Evolutionary conservation across 2,113 vertebrate species (phyloP).

Genomic region (Ceyx cyanopectus): DNA sequence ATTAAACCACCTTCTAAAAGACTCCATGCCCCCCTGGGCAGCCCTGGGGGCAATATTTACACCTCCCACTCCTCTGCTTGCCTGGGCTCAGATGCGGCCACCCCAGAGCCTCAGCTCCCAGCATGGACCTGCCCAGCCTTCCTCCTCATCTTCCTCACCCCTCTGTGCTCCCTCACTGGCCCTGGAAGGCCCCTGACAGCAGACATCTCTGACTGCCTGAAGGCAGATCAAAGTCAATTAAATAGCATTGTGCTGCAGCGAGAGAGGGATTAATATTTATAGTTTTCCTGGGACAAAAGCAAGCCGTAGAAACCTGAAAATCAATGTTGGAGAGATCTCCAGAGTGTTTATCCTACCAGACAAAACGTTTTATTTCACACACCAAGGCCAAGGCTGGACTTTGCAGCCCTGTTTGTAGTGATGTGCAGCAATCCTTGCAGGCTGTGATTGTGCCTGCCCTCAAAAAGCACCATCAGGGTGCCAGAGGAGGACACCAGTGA

Average conservation of each 20-base stretch:
- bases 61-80: not conserved
- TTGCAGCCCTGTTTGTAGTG: not conserved
- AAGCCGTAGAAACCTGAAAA: not conserved
- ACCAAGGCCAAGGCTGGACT: not conserved
- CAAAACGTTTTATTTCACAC: not conserved
- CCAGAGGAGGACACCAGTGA: not conserved
- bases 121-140: not conserved
- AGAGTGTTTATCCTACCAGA: not conserved
- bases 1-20: not conserved
- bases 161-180: rapidly evolving
- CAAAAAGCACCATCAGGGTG: not conserved
- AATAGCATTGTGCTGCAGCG: not conserved
- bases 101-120: not conserved
- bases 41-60: not conserved
- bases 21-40: not conserved
- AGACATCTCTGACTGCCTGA: not conserved
- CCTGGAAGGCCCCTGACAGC: not conserved
- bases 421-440: not conserved
- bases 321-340: not conserved
- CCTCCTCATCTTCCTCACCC: not conserved
- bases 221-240: not conserved
- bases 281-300: not conserved
- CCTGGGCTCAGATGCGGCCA: not conserved
- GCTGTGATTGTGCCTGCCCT: not conserved
- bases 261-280: not conserved